Evolutionary conservation across 2,888 invertebrate genomes (phyloP).

Genomic region (Acrobasis consociella): DNA sequence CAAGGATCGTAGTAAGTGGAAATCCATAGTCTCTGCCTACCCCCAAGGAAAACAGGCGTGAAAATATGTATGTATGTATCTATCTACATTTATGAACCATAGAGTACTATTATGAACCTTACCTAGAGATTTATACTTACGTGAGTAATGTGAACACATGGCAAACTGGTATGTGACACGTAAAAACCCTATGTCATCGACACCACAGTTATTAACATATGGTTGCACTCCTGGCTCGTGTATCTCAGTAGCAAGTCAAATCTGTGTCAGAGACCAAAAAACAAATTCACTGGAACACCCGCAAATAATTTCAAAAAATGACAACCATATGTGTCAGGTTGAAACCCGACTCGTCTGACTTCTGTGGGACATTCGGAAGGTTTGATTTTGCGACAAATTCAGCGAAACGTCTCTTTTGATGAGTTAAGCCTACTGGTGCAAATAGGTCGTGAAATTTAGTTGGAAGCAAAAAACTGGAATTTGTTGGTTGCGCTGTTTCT

Average conservation of each 20-base stretch:
- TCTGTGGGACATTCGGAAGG: conserved; percentile 53
- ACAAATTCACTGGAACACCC: conserved; percentile 52
- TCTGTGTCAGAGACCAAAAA: conserved; percentile 43
- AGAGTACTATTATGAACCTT: too few relatives aligned
- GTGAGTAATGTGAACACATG: background rate
- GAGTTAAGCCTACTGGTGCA: conserved; percentile 49
- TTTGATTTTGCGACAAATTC: conserved; percentile 56
- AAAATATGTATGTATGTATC: too few relatives aligned
- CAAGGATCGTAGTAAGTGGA: too few relatives aligned
- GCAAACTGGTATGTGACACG: conserved; percentile 29
- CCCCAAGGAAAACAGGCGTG: too few relatives aligned
- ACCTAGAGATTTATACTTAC: too few relatives aligned
- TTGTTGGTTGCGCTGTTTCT: conserved; percentile 32
- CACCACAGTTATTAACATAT: conserved; percentile 20
- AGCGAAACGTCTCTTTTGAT: conserved; percentile 60
- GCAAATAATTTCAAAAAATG: conserved; percentile 47
- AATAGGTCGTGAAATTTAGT: conserved; percentile 66
- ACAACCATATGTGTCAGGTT: conserved; percentile 59
- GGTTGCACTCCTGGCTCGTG: conserved; percentile 28
- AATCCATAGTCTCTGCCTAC: too few relatives aligned
- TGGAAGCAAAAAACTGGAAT: conserved; percentile 36
- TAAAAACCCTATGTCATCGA: background rate
- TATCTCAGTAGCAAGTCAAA: conserved; percentile 53
- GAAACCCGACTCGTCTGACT: conserved; percentile 62
- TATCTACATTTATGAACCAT: too few relatives aligned